Evolutionary conservation across 2,113 vertebrate species (phyloP).

Genomic region (Rhinolophus sinicus): DNA sequence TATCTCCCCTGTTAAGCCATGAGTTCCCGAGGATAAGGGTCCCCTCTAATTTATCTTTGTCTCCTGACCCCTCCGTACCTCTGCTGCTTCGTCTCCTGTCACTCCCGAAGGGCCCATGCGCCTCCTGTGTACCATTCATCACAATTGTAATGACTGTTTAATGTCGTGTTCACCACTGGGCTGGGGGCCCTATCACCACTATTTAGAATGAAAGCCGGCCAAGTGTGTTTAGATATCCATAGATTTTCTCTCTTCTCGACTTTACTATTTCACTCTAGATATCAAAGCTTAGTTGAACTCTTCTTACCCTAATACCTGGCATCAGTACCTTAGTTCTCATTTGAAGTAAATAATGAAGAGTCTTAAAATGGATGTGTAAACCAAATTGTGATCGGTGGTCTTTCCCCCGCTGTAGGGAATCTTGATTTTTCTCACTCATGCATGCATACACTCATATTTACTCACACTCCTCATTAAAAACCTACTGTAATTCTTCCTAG

Average conservation of each 20-base stretch:
- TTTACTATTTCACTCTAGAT: background rate
- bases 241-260: no score
- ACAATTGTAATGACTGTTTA: background rate
- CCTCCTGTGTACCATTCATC: background rate
- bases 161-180: rapidly evolving
- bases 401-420: background rate
- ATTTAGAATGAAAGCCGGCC: background rate
- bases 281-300: background rate
- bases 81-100: background rate
- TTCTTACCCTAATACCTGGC: background rate
- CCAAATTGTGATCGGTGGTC: background rate
- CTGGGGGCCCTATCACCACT: no score
- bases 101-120: rapidly evolving
- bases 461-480: background rate
- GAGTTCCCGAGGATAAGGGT: background rate
- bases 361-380: background rate
- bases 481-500: background rate
- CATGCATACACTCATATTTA: rapidly evolving
- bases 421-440: background rate
- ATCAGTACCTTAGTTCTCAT: background rate
- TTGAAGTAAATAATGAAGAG: background rate
- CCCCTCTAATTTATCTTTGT: background rate
- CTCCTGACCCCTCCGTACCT: no score
- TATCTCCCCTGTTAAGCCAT: rapidly evolving
- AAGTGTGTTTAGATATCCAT: rapidly evolving